A percentile compares a stretch with the other conserved stretches of the same genome.
Evolutionary conservation across 2,113 vertebrate species (phyloP).

Genomic region (Carassius auratus): DNA sequence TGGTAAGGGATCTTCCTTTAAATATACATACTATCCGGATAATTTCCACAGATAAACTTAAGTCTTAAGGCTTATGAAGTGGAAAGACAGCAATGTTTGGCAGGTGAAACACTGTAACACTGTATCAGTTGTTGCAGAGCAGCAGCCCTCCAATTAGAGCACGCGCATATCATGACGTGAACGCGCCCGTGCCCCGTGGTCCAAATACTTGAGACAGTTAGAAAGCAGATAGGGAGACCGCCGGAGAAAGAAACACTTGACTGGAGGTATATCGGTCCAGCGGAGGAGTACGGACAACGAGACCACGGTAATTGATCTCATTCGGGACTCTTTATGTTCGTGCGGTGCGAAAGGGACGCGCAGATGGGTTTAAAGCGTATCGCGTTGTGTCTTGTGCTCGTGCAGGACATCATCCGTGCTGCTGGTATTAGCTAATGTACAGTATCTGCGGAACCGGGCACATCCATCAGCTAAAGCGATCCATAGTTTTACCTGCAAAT

Average conservation of each 20-base stretch:
- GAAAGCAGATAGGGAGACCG: conserved; percentile 59
- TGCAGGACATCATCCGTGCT: conserved; percentile 35
- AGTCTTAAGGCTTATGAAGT: neutral
- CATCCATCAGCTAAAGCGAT: conserved; percentile 54
- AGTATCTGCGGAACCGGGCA: neutral
- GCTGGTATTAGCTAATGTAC: conserved; percentile 38
- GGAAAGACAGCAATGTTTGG: neutral
- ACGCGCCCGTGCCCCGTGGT: conserved; percentile 66
- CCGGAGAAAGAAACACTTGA: conserved; percentile 58
- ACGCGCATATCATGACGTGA: conserved; percentile 72
- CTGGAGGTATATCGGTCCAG: conserved; percentile 59
- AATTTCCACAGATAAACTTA: neutral
- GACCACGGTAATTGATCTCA: conserved; percentile 43
- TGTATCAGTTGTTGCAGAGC: too few relatives aligned
- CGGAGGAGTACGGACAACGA: conserved; percentile 51
- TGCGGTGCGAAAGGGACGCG: neutral
- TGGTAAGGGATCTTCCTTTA: neutral
- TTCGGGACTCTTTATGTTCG: conserved; percentile 31
- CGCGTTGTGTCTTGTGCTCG: conserved; percentile 27
- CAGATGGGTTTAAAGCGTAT: neutral
- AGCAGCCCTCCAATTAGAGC: conserved; percentile 50
- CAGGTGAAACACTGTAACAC: too few relatives aligned
- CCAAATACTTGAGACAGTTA: conserved; percentile 68
- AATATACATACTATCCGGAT: neutral
- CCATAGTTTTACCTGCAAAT: conserved; percentile 70